A percentile compares a stretch with the other conserved stretches of the same genome.
phyloP scores from a whole-genome alignment of 2,113 vertebrate species.

The Laticauda colubrina region DNA sequence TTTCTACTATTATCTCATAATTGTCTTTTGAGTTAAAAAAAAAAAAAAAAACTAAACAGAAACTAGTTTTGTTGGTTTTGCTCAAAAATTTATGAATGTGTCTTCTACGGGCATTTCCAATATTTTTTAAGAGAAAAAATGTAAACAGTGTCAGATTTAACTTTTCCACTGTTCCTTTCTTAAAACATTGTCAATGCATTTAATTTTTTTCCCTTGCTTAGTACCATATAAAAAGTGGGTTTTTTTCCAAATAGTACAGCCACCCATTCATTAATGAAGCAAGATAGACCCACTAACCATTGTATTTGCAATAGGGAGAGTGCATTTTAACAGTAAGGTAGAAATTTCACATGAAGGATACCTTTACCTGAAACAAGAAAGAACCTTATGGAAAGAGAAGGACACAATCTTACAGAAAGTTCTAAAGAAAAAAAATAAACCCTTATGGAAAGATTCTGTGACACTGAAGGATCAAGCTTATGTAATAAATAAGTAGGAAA shows the following conservation, averaged over 20 bases:
- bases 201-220: not conserved
- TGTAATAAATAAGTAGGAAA: not conserved
- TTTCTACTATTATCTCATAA: not conserved
- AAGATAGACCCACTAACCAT: not conserved
- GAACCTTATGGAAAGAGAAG: not conserved
- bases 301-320: not conserved
- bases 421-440: not conserved
- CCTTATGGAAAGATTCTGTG: not conserved
- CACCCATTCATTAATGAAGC: not conserved
- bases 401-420: not conserved
- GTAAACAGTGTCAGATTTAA: not conserved
- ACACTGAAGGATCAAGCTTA: not conserved
- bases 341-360: not conserved
- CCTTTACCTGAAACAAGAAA: not conserved
- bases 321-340: not conserved
- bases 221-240: too few species aligned
- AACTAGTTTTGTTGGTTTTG: not conserved
- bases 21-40: not conserved
- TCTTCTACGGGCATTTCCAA: not conserved
- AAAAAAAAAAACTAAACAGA: not conserved
- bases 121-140: not conserved
- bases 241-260: not conserved
- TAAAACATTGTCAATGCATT: not conserved
- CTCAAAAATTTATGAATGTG: not conserved
- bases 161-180: not conserved